Evolutionary conservation across 2,797 vertebrate genomes (phyloP), one percentile per base, ranked within the genome.

Genomic region (Gymnoscopelus braueri): DNA sequence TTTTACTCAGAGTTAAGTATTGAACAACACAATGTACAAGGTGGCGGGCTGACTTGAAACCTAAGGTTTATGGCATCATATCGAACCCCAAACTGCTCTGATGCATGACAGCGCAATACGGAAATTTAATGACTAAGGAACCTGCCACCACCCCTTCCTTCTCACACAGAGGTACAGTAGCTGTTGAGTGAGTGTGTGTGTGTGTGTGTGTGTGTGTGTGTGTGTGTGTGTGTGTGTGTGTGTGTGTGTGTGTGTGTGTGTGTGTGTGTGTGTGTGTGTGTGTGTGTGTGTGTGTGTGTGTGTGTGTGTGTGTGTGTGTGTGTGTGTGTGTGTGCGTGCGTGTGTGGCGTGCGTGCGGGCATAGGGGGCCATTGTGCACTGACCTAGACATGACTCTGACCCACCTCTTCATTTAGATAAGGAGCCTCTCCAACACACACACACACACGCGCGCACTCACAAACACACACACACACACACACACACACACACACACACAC

Each of bases 331-430:
- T 80, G 71, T 81, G 73, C 70, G 69, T 48, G 54, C 55, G 29
- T 60, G 24, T 51, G 60, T 32, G 10, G 49, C 77, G 74, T 72
- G 78, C 82, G 71, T 81, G 73, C 70, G 69, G 50, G 54, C 55
- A 55, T 7, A 52, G 60, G 60, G 54, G 67, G 29, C 39, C 39
- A 44, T 44, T 44, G 39, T 44, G 39, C 44, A 11, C 61, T 80
- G 80, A 88, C 77, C 83, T 77, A 66, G 80, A 84, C 39, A 1
- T 85, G 84, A 88, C 84, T 72, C 13, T 82, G 80, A 84, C 79
- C 63, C 79, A 84, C 77, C 84, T 83, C 72, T 68, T 72, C 59
- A 47, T 77, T 60, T 2, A 67, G 87, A 89, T 87, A 84, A 85
- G 75, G 49, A 77, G 2, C 67, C 52, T 60, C 39, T 44, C 8